phyloP scores from a whole-genome alignment of 2,888 invertebrate genomes.

The Catonia carolina region DNA sequence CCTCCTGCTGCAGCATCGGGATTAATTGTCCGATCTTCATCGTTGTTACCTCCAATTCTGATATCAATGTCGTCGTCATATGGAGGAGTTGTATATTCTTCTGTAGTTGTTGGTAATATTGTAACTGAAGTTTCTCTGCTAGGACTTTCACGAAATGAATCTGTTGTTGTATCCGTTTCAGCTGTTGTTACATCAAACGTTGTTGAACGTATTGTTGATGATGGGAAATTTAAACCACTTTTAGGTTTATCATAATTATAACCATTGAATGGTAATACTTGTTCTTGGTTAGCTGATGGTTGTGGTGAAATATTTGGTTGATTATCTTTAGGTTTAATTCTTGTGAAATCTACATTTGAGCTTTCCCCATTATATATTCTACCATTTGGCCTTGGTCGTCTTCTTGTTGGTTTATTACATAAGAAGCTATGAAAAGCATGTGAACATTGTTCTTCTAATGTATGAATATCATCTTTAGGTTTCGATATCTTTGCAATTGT shows the following conservation, averaged over 20 bases:
- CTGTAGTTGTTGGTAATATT: neutral
- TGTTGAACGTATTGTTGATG: neutral
- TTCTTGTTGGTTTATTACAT: neutral
- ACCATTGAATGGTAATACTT: conserved; percentile 5
- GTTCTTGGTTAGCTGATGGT: conserved; percentile 5
- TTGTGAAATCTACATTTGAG: neutral
- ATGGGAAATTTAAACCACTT: neutral
- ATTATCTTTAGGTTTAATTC: neutral
- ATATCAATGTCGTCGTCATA: too few relatives aligned
- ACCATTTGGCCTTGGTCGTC: neutral
- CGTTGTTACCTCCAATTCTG: too few relatives aligned
- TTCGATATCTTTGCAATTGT: too few relatives aligned
- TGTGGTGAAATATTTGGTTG: neutral
- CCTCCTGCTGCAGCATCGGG: too few relatives aligned
- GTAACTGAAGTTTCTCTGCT: neutral
- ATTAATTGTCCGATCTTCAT: too few relatives aligned
- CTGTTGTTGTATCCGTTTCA: too few relatives aligned
- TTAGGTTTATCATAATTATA: neutral
- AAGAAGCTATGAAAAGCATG: conserved; percentile 8
- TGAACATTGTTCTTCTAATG: conserved; percentile 3
- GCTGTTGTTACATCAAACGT: neutral
- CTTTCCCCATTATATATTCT: neutral
- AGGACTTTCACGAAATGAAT: too few relatives aligned
- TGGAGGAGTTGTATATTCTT: neutral
- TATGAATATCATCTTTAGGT: neutral